Percentiles rank a stretch among this genome's conserved stretches.
Evolutionary conservation across 2,888 invertebrate species (phyloP).

Genomic region (Trissolcus japonicus): DNA sequence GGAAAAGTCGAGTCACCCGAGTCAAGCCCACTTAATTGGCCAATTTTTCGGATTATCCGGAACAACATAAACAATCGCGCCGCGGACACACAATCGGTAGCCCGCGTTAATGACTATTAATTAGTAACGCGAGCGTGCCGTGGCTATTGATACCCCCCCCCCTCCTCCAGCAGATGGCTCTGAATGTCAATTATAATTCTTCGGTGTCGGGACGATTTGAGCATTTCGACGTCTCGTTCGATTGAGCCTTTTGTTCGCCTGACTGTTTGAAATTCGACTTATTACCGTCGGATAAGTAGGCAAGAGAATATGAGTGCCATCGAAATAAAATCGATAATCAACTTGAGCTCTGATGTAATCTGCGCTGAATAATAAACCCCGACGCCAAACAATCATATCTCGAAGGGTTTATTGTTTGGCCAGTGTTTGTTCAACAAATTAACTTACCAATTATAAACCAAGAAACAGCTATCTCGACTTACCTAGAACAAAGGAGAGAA

Average conservation of each 20-base stretch:
- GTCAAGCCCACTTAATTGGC: constrained; percentile 10
- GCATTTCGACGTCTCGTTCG: constrained; percentile 21
- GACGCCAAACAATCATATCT: constrained; percentile 8
- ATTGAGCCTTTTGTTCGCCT: constrained; percentile 37
- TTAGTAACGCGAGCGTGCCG: constrained; percentile 15
- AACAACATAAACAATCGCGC: constrained; percentile 29
- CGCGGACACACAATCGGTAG: background rate
- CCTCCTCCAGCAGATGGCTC: constrained; percentile 35
- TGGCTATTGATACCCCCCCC: constrained; percentile 21
- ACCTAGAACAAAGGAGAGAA: constrained; percentile 40
- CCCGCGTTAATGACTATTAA: constrained; percentile 31
- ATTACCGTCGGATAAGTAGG: constrained; percentile 8
- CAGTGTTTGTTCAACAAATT: constrained; percentile 20
- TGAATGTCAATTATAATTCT: constrained; percentile 41
- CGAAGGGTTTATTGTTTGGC: constrained; percentile 5
- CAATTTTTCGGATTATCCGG: constrained; percentile 33
- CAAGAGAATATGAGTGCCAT: background rate
- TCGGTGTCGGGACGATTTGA: constrained; percentile 27
- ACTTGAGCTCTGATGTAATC: constrained; percentile 5
- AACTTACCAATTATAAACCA: constrained; percentile 37
- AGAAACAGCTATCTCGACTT: constrained; percentile 26
- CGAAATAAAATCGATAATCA: constrained; percentile 19
- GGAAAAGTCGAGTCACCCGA: constrained; percentile 15
- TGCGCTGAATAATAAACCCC: constrained; percentile 9
- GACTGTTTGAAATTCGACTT: constrained; percentile 38